These are phyloP conservation scores for Taphrorychus bicolor DNA, from an alignment of 2,888 invertebrate genomes.

Conservation along the genomic window DNA sequence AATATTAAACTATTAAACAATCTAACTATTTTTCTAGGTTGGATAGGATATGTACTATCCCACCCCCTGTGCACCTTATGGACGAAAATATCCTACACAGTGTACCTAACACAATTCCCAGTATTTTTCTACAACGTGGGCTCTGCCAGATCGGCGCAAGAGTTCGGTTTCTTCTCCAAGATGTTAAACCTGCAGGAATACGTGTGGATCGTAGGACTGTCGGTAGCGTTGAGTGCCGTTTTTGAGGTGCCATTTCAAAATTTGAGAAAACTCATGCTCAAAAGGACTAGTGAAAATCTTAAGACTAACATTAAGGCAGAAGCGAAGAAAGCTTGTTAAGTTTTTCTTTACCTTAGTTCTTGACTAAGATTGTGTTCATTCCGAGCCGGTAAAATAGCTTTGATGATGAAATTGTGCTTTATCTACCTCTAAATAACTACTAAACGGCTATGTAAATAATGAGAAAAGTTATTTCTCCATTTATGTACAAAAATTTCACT, in stretches of 20 bases:
- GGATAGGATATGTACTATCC: conserved; percentile 63
- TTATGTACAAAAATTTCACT: too few species aligned
- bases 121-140: conserved; percentile 76
- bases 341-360: too few species aligned
- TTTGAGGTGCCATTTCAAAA: conserved; percentile 76
- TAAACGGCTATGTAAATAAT: too few species aligned
- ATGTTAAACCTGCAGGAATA: conserved; percentile 69
- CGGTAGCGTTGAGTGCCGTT: conserved; percentile 66
- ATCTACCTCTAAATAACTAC: background rate
- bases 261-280: conserved; percentile 57
- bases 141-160: conserved; percentile 64
- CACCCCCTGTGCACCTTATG: conserved; percentile 69
- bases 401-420: too few species aligned
- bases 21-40: conserved; percentile 61
- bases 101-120: conserved; percentile 75
- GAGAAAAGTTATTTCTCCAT: too few species aligned
- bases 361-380: too few species aligned
- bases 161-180: conserved; percentile 66
- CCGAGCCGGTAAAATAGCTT: too few species aligned
- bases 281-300: background rate
- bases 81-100: conserved; percentile 73
- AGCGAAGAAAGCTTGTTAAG: background rate
- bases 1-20: background rate
- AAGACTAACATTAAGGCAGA: background rate
- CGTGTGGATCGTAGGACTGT: conserved; percentile 64